Base-by-base conservation (phyloP, 2,113 vertebrate species). In the Podocnemis expansa region DNA sequence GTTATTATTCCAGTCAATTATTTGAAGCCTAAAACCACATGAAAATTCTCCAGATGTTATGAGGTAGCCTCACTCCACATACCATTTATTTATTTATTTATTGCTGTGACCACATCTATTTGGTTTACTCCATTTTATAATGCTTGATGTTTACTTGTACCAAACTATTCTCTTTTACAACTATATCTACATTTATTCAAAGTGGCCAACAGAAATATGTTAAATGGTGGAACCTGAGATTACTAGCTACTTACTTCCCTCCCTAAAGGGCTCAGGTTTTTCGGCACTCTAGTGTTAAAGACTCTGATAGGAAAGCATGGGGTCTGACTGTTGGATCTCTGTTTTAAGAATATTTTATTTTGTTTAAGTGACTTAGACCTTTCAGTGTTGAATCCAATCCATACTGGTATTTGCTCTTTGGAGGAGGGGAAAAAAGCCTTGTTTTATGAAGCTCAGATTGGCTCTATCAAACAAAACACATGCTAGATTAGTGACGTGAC, bases 401-500 rank as follows among this genome's bases (percentile, higher is more conserved):
- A 96, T 70, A 94, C 85, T 91, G 93, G 84, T 97, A 96, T 95
- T 95, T 97, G 91, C 93, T 96, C 96, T 96, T 97, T 93, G 89
- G 83, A 84, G 82, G 84, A 88, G 78, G 82, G 31, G 94, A 94
- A 95, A 97, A 89, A 88, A 31, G 63, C 91, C 95, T 96, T 96
- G 91, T 96, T 98, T 97, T 95, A 87, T 97, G 95, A 97, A 96
- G 93, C 95, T 97, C 95, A 97, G 96, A 98, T 97, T 98, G 52
- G 93, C 94, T 94, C 97, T 98, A 98, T 94, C 96, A 97, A 97
- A 97, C 95, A 98, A 97, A 97, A 97, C 86, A 96, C 96, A 96
- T 97, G 93, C 96, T 97, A 93, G 94, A 97, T 97, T 96, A 96
- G 93, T 96, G 97, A 98, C 94, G 92, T 97, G 98, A 98, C 97